Base-by-base conservation (phyloP, 2,888 invertebrate species). In the Dexiosoma caninum region DNA sequence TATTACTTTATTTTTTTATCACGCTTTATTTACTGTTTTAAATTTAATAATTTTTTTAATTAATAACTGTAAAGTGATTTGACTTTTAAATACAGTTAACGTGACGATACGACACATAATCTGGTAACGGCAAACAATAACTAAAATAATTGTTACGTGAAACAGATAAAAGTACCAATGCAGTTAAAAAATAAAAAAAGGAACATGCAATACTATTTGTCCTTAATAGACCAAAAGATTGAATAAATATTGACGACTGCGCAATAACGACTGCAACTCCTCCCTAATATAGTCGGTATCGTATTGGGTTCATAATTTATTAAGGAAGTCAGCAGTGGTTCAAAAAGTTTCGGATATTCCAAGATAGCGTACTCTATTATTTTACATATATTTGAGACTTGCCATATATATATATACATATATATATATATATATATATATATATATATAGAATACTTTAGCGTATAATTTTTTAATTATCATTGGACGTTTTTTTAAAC, bases 71-170 rank as follows among this genome's bases (percentile, higher is more conserved):
- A 19, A 40, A 55, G 27, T 40, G 27, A 5, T 12, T 35, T 57
- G 53, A 72, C 23, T 62, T 53, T 72, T 62, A 57, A 74, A 49
- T 57, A 66, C 64, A 66, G 7, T 46, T 64, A 46, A 57, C 55
- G 12, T 57, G 35, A 49, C 44, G 27, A 42, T 30, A 62, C 53
- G 60, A 55, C 44, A 55, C 27, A 40, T 74, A 74, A 74, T 74
- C 64, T 74, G 37, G 35, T 30, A 66, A 46, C 30, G 66, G 57
- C 66, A 30, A 66, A 57, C 74, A 74, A 40, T 49, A 49, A 74
- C 74, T 74, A 46, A 74, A 74, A 46, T 42, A 30, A 69, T 1
- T 66, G 55, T 66, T 27, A 60, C 8, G 30, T 10, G 21, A 23
- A 74, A 55, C 44, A 64, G 27, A 66, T 19, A 66, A 35, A 60